Base-by-base conservation (phyloP, 2,113 vertebrate genomes). In the Propithecus coquereli region DNA sequence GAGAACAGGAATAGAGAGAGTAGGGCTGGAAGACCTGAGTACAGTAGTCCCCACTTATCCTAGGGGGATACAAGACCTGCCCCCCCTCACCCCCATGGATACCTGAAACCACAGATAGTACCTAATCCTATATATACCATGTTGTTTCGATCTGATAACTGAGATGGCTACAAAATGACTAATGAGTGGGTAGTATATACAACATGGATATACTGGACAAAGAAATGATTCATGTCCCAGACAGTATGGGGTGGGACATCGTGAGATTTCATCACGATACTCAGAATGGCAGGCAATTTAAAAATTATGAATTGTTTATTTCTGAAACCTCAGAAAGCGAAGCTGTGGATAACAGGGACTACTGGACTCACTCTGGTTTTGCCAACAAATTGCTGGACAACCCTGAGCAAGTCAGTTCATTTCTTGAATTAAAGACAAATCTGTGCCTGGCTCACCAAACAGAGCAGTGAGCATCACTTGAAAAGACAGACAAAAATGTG, bases 301-400 rank as follows among this genome's bases (percentile, higher is more conserved):
- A 76, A 76, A 76, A 27, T 32, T 74, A 9, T 47, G 27, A 47
- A 76, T 74, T 45, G 25, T 74, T 74, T 76, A 76, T 47, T 47
- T 47, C 27, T 30, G 45, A 76, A 76, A 76, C 14, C 45, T 45
- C 8, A 32, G 73, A 32, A 47, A 76, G 7, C 13, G 16, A 76
- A 76, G 73, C 43, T 18, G 16, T 18, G 27, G 45, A 76, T 16
- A 76, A 7, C 1, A 14, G 70, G 23, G 37, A 40, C 37, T 71
- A 74, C 73, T 76, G 27, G 47, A 76, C 65, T 95, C 87, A 82
- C 65, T 87, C 85, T 85, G 73, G n/a, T 95, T 93, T 94, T 96
- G 77, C 83, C 87, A 96, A 70, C n/a, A 90, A 94, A 32, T 91
- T 93, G 79, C 59, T 50, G 30, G 47, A 54, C 0, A 14, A 63